Conservation (phyloP, 2,797 vertebrate genomes). For the Gadopsis marmoratus region DNA sequence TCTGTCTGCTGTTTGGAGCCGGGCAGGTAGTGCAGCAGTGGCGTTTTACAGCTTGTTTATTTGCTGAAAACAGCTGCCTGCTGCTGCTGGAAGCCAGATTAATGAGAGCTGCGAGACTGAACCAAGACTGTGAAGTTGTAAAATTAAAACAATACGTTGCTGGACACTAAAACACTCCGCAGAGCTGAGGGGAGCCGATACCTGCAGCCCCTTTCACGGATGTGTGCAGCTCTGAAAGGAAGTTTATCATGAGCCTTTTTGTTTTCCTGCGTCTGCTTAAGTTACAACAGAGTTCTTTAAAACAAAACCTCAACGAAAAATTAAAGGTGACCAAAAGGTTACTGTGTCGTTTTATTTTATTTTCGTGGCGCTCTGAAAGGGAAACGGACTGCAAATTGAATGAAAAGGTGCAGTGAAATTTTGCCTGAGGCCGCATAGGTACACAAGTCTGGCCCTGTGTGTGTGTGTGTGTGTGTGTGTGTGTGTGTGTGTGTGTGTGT, state of each 20-base stretch:
- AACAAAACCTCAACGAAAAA: neutral
- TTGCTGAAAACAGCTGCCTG: neutral
- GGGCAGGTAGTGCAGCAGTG: neutral
- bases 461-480: neutral
- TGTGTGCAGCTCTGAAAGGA: neutral
- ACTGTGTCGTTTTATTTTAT: neutral
- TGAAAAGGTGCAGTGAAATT: conserved; percentile 9
- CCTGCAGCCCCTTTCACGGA: neutral
- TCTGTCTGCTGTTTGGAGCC: neutral
- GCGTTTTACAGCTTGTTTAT: neutral
- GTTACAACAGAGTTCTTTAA: neutral
- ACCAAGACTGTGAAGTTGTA: neutral
- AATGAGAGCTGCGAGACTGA: conserved; percentile 15
- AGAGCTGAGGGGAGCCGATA: neutral
- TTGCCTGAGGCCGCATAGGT: conserved; percentile 1
- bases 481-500: conserved; percentile 23
- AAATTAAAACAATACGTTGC: conserved; percentile 7
- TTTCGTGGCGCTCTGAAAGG: neutral
- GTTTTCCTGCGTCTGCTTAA: neutral
- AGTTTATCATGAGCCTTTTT: too few relatives aligned
- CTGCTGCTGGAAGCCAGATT: neutral
- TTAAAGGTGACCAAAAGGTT: neutral
- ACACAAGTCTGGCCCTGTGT: neutral
- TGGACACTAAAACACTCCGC: neutral
- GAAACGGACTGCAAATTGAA: conserved; percentile 18